Percentiles rank a stretch among this genome's conserved stretches.
phyloP scores from a whole-genome alignment of 2,113 vertebrate species.

The Dascyllus trimaculatus region DNA sequence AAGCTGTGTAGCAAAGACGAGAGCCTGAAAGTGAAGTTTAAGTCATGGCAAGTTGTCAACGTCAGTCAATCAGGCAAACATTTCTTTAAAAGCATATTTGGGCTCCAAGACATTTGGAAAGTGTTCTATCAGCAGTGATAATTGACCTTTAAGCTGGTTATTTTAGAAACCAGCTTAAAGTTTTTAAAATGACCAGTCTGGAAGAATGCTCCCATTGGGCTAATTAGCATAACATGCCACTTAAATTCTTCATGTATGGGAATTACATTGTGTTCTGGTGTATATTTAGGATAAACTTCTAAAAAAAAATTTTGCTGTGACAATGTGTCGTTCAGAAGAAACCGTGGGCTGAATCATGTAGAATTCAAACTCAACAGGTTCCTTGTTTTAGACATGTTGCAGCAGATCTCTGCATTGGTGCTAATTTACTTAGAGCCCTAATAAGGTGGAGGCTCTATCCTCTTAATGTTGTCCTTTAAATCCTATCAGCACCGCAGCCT shows the following conservation, averaged over 20 bases:
- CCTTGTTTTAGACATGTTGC: slow-evolving; percentile 15
- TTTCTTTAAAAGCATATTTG: no score
- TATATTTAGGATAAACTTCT: slow-evolving; percentile 43
- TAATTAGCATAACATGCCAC: no score
- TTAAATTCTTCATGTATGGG: no score
- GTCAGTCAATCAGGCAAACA: no score
- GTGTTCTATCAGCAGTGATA: no score
- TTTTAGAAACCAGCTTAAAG: no score
- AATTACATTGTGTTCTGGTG: not conserved
- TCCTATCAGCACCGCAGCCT: slow-evolving; percentile 62
- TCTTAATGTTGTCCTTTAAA: slow-evolving; percentile 71
- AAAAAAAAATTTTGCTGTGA: not conserved
- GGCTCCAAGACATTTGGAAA: not conserved
- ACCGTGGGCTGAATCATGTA: no score
- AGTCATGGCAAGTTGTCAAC: no score
- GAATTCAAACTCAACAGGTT: not conserved
- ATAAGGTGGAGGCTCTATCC: slow-evolving; percentile 54
- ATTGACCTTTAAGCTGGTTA: no score
- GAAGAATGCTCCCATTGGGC: no score
- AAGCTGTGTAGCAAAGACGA: not conserved
- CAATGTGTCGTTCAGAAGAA: no score
- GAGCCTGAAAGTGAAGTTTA: not conserved
- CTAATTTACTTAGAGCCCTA: slow-evolving; percentile 63
- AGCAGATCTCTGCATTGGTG: slow-evolving; percentile 12
- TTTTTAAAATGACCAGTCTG: not conserved